Conservation (phyloP, 2,113 vertebrate genomes). For the Datnioides undecimradiatus region DNA sequence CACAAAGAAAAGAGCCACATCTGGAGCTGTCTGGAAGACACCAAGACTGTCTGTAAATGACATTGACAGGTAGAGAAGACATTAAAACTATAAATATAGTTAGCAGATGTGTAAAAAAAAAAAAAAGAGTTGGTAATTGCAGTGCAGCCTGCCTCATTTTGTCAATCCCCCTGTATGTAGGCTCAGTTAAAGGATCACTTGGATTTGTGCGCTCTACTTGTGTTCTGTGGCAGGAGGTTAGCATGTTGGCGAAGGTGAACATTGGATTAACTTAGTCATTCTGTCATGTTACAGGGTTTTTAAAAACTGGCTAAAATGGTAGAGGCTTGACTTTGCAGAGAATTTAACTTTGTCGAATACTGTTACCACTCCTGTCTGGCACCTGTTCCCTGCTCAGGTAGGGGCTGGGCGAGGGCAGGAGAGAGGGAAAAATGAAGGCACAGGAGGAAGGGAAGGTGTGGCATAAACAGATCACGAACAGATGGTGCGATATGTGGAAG, state of each 20-base stretch:
- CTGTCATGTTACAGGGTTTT: background rate
- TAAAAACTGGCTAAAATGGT: slow-evolving; percentile 1
- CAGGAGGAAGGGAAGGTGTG: slow-evolving; percentile 61
- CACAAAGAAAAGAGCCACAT: background rate
- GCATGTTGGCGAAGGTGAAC: background rate
- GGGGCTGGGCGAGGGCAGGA: slow-evolving; percentile 36
- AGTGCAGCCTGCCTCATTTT: background rate
- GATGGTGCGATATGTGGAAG: slow-evolving; percentile 75
- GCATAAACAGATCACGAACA: slow-evolving; percentile 77
- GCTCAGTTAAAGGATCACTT: slow-evolving; percentile 8
- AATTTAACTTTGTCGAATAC: slow-evolving; percentile 46
- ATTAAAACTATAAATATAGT: background rate
- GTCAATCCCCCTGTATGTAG: background rate
- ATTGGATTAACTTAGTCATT: background rate
- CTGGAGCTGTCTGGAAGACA: too few relatives aligned
- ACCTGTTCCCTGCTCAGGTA: slow-evolving; percentile 65
- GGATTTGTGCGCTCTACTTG: background rate
- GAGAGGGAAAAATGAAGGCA: slow-evolving; percentile 60
- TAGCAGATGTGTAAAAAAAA: background rate
- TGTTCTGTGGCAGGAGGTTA: background rate
- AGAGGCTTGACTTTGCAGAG: slow-evolving; percentile 49
- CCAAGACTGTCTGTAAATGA: too few relatives aligned
- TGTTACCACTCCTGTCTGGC: slow-evolving; percentile 35
- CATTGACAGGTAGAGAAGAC: background rate
- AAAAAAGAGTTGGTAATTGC: background rate